Evolutionary conservation across 1,140 invertebrate species (phyloP), one percentile per base, ranked within the genome.

Genomic region (Halyomorpha halys): DNA sequence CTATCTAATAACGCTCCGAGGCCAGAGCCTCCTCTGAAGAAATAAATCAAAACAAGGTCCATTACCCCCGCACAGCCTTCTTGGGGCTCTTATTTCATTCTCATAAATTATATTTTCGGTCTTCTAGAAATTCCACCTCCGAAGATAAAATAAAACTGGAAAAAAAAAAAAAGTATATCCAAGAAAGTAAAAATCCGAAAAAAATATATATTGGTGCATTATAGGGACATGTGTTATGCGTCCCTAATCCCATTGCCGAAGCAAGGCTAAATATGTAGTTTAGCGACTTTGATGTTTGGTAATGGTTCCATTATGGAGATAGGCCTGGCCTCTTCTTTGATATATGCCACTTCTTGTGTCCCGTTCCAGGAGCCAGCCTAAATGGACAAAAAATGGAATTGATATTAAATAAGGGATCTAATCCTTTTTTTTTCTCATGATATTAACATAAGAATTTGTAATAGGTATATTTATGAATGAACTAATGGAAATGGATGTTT

Each of bases 231-330:
- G 53, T 56, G 53, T 56, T 23, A 15, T 23, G 53, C 23, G 18
- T 25, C 14, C 9, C 53, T 56, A 56, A 56, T 56, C 53, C 53
- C 53, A 19, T 49, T 49, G 47, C 1, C 19, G n/a, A 21, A 16
- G 47, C 6, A 13, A 21, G 19, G 47, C 19, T 49, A 49, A 49
- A 56, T 21, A 23, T 56, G 53, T 56, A 56, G 21, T 56, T 56
- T 25, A 25, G 53, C 53, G 53, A 56, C 53, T 56, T 56, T 56
- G 53, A 56, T 56, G 53, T 56, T 56, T 56, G 53, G 53, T 56
- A 56, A 56, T 56, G 53, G 53, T 56, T 56, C 27, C 53, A 56
- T 56, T 56, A 56, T 56, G 53, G 53, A 56, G 23, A 56, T 56
- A 5, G 18, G 21, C 11, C 5, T 13, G 15, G 21, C 15, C 53